Base-by-base conservation (phyloP, 2,888 invertebrate genomes). In the Spodoptera picta region DNA sequence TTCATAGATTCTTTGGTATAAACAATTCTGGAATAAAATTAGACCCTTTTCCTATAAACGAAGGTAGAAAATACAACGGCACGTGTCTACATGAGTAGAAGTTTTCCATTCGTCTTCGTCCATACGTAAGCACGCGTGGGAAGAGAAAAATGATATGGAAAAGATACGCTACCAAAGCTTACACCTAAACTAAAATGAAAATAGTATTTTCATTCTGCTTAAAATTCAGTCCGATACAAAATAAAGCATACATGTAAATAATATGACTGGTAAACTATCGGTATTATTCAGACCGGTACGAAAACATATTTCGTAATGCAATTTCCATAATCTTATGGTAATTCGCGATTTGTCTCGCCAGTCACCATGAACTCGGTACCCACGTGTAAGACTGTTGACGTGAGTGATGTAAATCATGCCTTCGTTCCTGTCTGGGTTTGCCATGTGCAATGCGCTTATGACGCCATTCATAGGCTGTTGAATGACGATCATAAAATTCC, bases 351-450 rank as follows among this genome's bases (percentile, higher is more conserved):
- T 66, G 81, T 77, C 79, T 80, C 75, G 65, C 63, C 75, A 56
- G 46, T 75, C n/a, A 58, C 81, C 81, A 66, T 80, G 79, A 77
- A 66, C 79, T 62, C 60, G 27, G 76, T 65, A 65, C 65, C 71
- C 77, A 77, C 79, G 79, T 77, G 81, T 68, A 66, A 64, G 10
- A 11, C 44, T 70, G 65, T 80, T 77, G 64, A 65, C 58, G 31
- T 45, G 36, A 24, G 14, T 74, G 78, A 77, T 75, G 78, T 74
- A 60, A 73, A 19, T 23, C 9, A 5, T 43, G 63, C 56, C 78
- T 63, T 70, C 9, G 6, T 43, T 65, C 59, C 78, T 63, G 78
- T 61, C 53, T 74, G 44, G 36, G 51, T 53, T 76, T 77, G 53
- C 36, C 43, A 12, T 60, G 56, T 55, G 54, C 54, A 59, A 60